Evolutionary conservation across 2,797 vertebrate genomes (phyloP), one percentile per base, ranked within the genome.

Genomic region (Diplodus puntazzo): DNA sequence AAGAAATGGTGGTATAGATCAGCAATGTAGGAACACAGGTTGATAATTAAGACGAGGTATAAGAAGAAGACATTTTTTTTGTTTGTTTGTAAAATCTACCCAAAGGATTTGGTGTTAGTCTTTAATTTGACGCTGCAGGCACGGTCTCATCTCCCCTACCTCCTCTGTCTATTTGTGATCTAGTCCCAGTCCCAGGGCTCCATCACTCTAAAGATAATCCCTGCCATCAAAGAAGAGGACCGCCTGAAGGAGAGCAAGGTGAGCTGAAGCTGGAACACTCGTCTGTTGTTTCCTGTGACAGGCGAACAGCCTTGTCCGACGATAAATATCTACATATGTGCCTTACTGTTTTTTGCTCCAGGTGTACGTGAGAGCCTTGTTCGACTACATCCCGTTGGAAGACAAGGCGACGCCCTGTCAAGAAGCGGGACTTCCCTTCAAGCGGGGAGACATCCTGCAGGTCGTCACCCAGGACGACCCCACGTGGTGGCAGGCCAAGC

Each of bases 401-500:
- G 98, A 99, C 95, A 98, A 97, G 93, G 98, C 98, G 49, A 99
- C 98, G 25, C 98, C 98, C 20, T 99, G 98, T 93, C 98, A 98
- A 90, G 98, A 99, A 95, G 98, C 98, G 5, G 98, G 98, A 48
- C 97, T 99, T 87, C 95, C 97, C 52, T 99, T 99, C 93, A 96
- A 94, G 87, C 97, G 96, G 57, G 98, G 98, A 53, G 98, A 99
- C 95, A 93, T 99, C 84, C 97, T 99, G 93, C 98, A 99, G 95
- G 97, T 99, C 63, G 98, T 99, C 94, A 98, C 97, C 89, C 98
- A 98, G 80, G 98, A 99, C 73, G 98, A 99, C 94, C 93, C 93
- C 81, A 99, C 98, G 1, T 99, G 98, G 98, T 99, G 98, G 98
- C 98, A 99, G 91, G 98, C 98, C 27, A 99, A 96, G 83, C 96